Conservation (phyloP, 2,113 vertebrate species). For the Pseudolaguvia tuberculata region DNA sequence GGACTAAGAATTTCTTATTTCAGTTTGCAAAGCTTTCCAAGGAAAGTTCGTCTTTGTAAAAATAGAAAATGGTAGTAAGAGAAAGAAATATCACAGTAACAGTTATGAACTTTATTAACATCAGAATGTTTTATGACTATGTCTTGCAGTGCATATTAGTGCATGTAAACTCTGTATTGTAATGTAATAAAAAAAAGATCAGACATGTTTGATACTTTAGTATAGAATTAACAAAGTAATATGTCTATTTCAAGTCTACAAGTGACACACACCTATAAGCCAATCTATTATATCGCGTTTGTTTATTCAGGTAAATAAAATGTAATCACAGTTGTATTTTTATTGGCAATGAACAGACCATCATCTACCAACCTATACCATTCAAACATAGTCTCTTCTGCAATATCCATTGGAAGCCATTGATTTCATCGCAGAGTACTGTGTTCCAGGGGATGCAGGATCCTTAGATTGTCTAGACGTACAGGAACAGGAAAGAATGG, state of each 20-base stretch:
- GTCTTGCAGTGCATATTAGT: neutral
- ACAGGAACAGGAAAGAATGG: constrained; percentile 70
- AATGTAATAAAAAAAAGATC: neutral
- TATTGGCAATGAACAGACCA: neutral
- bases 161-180: neutral
- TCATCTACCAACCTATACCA: constrained; percentile 9
- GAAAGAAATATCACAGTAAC: no score
- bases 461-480: constrained; percentile 31
- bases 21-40: constrained; percentile 15
- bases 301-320: neutral
- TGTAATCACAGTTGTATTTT: neutral
- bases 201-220: neutral
- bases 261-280: neutral
- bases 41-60: neutral
- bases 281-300: neutral
- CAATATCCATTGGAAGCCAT: constrained; percentile 58
- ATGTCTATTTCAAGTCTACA: neutral
- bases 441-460: constrained; percentile 42
- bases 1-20: constrained; percentile 7
- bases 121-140: neutral
- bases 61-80: no score
- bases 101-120: constrained; percentile 31
- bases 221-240: neutral
- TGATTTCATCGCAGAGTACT: constrained; percentile 61
- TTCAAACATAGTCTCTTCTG: constrained; percentile 71